Base-by-base conservation (phyloP, 2,113 vertebrate species). In the Gallinago jamesoni region DNA sequence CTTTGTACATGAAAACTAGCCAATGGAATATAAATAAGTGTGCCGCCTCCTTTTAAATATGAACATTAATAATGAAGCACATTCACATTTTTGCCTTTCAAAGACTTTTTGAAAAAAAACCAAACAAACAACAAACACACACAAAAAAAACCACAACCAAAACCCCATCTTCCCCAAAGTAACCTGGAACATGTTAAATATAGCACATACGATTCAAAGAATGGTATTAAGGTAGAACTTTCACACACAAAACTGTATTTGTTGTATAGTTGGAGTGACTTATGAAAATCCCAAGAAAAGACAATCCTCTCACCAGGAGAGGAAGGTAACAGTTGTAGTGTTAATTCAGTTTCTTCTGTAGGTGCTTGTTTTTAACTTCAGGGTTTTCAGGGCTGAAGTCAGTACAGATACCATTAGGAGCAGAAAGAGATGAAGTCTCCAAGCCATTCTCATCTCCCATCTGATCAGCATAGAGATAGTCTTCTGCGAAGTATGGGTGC, bases 371-470 rank as follows among this genome's bases (percentile, higher is more conserved):
- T 93, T 96, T 96, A 4, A 95, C 95, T 39, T 89, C 98, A 62
- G 57, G 68, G 15, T 77, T 98, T 23, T 98, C 98, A 20, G 99
- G 99, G 94, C 98, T 99, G 98, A 99, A 99, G 97, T 99, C 99
- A 13, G 98, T 98, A 96, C 99, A 99, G 98, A 99, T 99, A 80
- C 99, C 99, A 57, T 99, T 99, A 80, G 98, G 96, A 96, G 98
- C 97, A 22, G 95, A 96, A 52, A 93, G 96, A 35, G 98, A 86
- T 20, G 94, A 94, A 48, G 88, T 96, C 90, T 98, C 95, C 37
- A 98, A 89, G 53, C 96, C 63, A n/a, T 89, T 95, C 66, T 98
- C 97, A 39, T 98, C 96, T 33, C 95, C 96, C n/a, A 96, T 37
- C 90, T 98, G 98, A 66, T 98, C 98, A 21, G 98, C 96, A 93